phyloP scores from a whole-genome alignment of 1,140 invertebrate genomes.

The Drosophila insularis region DNA sequence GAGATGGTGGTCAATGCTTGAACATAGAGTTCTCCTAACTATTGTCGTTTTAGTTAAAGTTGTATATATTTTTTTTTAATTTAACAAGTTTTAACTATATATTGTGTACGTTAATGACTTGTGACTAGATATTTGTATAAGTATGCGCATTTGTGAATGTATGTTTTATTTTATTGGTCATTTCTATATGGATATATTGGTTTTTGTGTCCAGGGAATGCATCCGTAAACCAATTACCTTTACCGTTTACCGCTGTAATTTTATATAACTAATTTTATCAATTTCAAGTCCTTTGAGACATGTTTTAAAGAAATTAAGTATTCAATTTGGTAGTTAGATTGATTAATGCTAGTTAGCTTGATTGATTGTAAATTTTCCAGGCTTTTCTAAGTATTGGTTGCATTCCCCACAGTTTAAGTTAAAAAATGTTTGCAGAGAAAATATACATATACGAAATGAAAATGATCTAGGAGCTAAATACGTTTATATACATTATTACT shows the following conservation, averaged over 20 bases:
- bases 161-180: background rate
- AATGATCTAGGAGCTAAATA: background rate
- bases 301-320: too few species aligned
- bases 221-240: background rate
- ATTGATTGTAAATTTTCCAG: too few species aligned
- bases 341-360: too few species aligned
- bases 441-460: background rate
- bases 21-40: background rate
- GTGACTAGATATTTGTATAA: background rate
- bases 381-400: background rate
- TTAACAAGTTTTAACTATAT: background rate
- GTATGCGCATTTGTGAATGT: slow-evolving; percentile 10
- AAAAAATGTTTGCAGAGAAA: background rate
- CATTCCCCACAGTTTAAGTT: background rate
- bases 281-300: too few species aligned
- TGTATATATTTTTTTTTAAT: background rate
- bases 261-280: too few species aligned
- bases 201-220: background rate
- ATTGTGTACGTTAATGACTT: background rate
- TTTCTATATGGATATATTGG: slow-evolving; percentile 8
- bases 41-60: background rate
- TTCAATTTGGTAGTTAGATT: too few species aligned
- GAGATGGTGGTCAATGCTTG: background rate
- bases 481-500: background rate
- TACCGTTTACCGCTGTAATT: too few species aligned